These are phyloP conservation scores for Stenodema calcarata DNA, from an alignment of 2,888 invertebrate genomes.

Conservation along the genomic window DNA sequence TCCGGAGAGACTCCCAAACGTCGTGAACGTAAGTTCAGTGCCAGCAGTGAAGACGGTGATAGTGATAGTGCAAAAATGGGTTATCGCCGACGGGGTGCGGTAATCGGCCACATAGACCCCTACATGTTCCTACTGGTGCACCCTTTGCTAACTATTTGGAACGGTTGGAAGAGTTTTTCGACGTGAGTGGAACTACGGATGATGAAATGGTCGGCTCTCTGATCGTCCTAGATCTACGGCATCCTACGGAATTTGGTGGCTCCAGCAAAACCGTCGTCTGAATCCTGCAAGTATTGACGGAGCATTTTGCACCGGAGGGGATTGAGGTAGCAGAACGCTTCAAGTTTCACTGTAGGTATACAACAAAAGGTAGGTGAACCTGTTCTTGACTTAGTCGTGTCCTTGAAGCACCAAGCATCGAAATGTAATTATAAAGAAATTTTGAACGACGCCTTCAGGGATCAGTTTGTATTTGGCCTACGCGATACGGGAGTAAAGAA, in stretches of 20 bases:
- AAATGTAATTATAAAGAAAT: conserved; percentile 43
- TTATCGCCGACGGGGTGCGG: background rate
- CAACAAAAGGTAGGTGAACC: conserved; percentile 40
- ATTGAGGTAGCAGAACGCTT: conserved; percentile 44
- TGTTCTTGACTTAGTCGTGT: conserved; percentile 35
- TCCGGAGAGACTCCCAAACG: background rate
- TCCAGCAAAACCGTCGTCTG: conserved; percentile 21
- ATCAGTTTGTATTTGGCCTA: conserved; percentile 46
- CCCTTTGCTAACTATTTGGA: conserved; percentile 4
- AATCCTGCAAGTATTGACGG: background rate
- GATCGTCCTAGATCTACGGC: conserved; percentile 36
- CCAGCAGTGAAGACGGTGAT: background rate
- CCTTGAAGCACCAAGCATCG: conserved; percentile 30
- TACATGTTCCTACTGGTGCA: background rate
- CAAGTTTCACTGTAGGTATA: conserved; percentile 25
- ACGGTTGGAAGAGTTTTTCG: conserved; percentile 26
- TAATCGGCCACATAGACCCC: conserved; percentile 10
- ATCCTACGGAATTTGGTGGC: conserved; percentile 45
- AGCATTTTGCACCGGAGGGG: conserved; percentile 35
- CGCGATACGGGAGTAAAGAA: background rate
- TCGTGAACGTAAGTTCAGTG: background rate
- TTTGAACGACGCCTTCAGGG: conserved; percentile 47
- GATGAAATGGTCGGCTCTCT: conserved; percentile 38
- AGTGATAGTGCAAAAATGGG: background rate
- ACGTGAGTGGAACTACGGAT: conserved; percentile 24